A percentile compares a stretch with the other conserved stretches of the same genome.
These are phyloP conservation scores for Caenorhabditis remanei DNA, from an alignment of 1,140 invertebrate species.

Conservation along the genomic window DNA sequence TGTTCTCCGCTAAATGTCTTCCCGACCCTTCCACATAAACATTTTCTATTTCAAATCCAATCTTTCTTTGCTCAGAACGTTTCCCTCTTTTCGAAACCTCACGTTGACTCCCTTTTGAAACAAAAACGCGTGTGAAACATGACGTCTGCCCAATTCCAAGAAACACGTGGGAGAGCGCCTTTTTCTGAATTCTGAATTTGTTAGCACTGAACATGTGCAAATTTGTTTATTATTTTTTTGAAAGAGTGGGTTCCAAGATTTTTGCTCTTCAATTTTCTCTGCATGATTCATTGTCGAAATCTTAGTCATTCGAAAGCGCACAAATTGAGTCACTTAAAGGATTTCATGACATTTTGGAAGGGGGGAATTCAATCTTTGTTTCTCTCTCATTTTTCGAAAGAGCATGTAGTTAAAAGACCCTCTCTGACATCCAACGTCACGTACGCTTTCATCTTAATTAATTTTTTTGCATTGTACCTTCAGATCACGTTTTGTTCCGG, in stretches of 20 bases:
- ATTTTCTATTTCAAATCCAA: too few species aligned
- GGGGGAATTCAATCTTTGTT: too few species aligned
- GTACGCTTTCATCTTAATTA: slow-evolving; percentile 7
- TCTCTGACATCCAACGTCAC: neutral
- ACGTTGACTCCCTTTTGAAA: too few species aligned
- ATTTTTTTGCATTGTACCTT: neutral
- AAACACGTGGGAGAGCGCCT: neutral
- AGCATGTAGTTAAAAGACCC: too few species aligned
- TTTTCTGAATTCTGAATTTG: neutral
- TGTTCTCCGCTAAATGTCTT: too few species aligned
- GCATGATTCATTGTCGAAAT: too few species aligned
- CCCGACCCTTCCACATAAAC: too few species aligned
- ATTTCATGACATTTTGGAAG: too few species aligned
- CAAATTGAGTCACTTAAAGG: neutral
- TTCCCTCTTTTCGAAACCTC: neutral
- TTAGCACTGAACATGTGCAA: neutral
- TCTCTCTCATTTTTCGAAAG: too few species aligned
- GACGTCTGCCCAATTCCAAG: neutral
- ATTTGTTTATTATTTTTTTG: neutral
- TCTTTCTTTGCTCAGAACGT: neutral
- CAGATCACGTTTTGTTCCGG: neutral
- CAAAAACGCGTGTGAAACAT: neutral
- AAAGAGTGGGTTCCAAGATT: too few species aligned
- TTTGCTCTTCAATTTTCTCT: too few species aligned
- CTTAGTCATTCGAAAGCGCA: neutral